Percentiles rank a stretch among this genome's conserved stretches.
These are phyloP conservation scores for Acrocephalus scirpaceus DNA, from an alignment of 2,797 vertebrate species.

Conservation along the genomic window DNA sequence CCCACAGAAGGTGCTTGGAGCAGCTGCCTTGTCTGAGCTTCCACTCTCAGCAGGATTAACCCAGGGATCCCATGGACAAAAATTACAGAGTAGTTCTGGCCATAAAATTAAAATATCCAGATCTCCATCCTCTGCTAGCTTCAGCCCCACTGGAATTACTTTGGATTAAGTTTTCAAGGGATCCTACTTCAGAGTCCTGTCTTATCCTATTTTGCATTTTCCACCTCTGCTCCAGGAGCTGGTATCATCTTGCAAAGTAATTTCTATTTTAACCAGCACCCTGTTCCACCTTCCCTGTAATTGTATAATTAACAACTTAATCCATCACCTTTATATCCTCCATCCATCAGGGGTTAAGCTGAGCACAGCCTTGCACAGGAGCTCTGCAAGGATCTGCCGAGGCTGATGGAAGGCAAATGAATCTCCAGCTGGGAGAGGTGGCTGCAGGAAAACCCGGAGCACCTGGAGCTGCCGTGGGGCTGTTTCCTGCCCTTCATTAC, in stretches of 20 bases:
- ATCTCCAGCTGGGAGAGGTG: background rate
- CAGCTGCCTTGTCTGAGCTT: background rate
- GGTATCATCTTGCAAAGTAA: background rate
- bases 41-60: background rate
- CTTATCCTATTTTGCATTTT: background rate
- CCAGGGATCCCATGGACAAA: background rate
- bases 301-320: constrained; percentile 4
- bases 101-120: background rate
- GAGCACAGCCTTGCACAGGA: background rate
- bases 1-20: background rate
- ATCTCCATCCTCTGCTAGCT: background rate
- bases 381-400: background rate
- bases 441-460: background rate
- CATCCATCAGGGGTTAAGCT: background rate
- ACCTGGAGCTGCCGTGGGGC: fast-evolving
- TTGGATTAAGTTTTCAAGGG: background rate
- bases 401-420: background rate
- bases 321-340: constrained; percentile 4
- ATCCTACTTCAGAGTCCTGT: background rate
- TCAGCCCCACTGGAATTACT: background rate
- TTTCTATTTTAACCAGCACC: background rate
- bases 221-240: background rate
- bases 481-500: background rate
- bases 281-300: background rate
- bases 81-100: background rate